phyloP scores from a whole-genome alignment of 2,888 invertebrate species.

The Arctia plantaginis region DNA sequence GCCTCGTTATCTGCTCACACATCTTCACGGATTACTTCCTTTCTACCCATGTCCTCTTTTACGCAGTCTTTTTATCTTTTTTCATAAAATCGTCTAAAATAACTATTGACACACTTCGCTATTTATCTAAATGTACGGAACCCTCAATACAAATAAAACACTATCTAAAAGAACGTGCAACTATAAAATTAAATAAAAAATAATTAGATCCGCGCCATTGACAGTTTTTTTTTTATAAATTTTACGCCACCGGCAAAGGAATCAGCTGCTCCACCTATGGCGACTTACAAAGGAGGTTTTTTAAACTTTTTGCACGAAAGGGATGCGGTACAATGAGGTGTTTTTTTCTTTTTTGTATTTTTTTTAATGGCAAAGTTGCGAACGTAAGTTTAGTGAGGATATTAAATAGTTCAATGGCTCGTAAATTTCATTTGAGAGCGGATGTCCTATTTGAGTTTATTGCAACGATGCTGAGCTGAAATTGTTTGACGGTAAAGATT shows the following conservation, averaged over 20 bases:
- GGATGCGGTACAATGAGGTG: slow-evolving; percentile 53
- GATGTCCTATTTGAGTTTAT: slow-evolving; percentile 1
- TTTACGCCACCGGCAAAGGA: slow-evolving; percentile 53
- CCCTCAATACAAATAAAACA: slow-evolving; percentile 10
- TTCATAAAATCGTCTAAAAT: not conserved
- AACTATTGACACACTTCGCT: not conserved
- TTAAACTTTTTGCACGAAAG: slow-evolving; percentile 52
- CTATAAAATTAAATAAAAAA: slow-evolving; percentile 39
- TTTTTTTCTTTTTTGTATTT: slow-evolving; percentile 44
- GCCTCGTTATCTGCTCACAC: not conserved
- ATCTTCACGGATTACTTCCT: not conserved
- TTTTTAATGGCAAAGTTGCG: slow-evolving; percentile 46
- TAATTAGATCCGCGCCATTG: slow-evolving; percentile 53
- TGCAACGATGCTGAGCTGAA: not conserved
- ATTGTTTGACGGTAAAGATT: not conserved
- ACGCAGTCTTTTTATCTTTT: not conserved
- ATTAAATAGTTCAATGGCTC: not conserved
- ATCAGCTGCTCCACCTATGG: slow-evolving; percentile 60
- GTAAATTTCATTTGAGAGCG: not conserved
- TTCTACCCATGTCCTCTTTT: not conserved
- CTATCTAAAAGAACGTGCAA: slow-evolving; percentile 4
- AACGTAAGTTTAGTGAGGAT: slow-evolving; percentile 43
- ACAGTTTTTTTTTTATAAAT: slow-evolving; percentile 57
- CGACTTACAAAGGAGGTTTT: slow-evolving; percentile 58
- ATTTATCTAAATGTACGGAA: slow-evolving; percentile 30